Evolutionary conservation across 2,113 vertebrate genomes (phyloP), one percentile per base, ranked within the genome.

Genomic region (Larimichthys polyactis): DNA sequence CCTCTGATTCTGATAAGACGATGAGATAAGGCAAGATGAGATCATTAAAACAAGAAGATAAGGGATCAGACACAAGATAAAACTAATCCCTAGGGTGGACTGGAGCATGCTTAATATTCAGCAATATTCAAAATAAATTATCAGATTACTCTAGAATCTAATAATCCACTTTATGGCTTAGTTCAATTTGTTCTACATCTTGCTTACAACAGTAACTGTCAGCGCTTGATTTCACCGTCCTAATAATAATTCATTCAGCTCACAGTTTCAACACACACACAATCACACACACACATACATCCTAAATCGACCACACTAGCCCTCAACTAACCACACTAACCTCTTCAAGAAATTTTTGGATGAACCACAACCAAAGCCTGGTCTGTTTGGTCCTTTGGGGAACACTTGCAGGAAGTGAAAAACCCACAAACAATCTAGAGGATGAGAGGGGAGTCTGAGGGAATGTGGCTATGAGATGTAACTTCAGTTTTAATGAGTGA

Each of bases 331-430:
- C 78, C 87, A 74, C 74, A 79, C 52, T 40, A 66, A 77, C 65
- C 60, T 64, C 32, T 75, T 75, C 22, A 68, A 57, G 29, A 82
- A 78, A 62, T 55, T 54, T 81, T 48, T 69, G 43, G 24, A 75
- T 11, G 22, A 65, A 72, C 20, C 46, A 49, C 79, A 89, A 86
- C 72, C 81, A 84, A 55, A 81, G 65, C 58, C 75, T 81, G 72
- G 84, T 71, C 36, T 66, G 69, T 17, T 55, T 76, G 11, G 2
- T 51, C 43, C 59, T 32, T 57, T 3, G 24, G 65, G 59, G 80
- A 84, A 70, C 64, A 75, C 71, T 74, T 44, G 11, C 20, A 71
- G 54, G 20, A 71, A 64, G 22, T 65, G 11, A 66, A 81, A 63
- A 71, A 52, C 12, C 80, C 82, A 68, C 75, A 72, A 66, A 64